phyloP scores from a whole-genome alignment of 2,888 invertebrate genomes.

The Acanthosepion pharaonis region DNA sequence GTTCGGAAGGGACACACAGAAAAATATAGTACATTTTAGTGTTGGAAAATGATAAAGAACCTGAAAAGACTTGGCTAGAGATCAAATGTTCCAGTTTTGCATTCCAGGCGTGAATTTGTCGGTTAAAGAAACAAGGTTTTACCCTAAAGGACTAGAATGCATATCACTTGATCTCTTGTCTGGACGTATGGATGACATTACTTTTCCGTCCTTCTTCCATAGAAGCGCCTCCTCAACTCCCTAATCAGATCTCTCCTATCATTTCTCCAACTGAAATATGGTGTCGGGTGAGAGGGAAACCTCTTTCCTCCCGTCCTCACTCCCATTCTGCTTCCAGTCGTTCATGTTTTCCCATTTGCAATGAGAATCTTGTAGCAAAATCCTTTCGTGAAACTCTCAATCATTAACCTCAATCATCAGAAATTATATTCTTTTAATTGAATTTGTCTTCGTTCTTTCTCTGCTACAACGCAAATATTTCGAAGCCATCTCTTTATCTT shows the following conservation, averaged over 20 bases:
- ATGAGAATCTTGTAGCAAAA: background rate
- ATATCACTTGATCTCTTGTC: background rate
- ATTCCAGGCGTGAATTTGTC: background rate
- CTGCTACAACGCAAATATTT: background rate
- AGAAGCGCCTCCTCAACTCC: background rate
- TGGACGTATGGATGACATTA: background rate
- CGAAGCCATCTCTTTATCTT: background rate
- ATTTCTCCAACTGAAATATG: background rate
- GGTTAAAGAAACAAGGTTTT: background rate
- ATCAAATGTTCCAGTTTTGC: background rate
- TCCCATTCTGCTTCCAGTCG: background rate
- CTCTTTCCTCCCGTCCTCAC: background rate
- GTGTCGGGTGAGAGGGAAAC: background rate
- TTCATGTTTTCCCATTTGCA: background rate
- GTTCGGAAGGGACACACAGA: no score
- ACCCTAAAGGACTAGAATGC: background rate
- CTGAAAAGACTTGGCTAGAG: background rate
- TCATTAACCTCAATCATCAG: background rate
- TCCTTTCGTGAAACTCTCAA: background rate
- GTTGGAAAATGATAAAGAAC: background rate
- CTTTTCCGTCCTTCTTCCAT: background rate
- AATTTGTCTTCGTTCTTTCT: background rate
- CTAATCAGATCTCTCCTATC: background rate
- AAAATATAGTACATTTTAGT: no score
- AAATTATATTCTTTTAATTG: slow-evolving; percentile 25